phyloP scores from a whole-genome alignment of 1,140 invertebrate genomes.

The Pogonomyrmex californicus region DNA sequence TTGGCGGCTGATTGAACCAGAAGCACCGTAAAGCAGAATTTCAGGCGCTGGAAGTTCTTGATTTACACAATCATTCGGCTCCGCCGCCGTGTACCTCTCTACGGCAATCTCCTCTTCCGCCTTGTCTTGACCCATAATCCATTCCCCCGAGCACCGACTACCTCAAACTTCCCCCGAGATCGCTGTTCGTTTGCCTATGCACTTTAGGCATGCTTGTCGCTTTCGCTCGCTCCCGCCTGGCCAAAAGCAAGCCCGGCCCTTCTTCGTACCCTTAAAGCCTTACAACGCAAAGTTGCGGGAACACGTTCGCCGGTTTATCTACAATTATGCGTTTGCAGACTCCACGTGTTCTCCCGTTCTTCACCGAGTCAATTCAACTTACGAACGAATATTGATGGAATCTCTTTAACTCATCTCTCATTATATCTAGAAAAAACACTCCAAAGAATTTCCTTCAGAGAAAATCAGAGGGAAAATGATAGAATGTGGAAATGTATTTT shows the following conservation, averaged over 20 bases:
- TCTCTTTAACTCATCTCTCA: not conserved
- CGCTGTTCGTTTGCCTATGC: slow-evolving; percentile 39
- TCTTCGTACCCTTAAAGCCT: slow-evolving; percentile 34
- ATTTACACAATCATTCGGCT: slow-evolving; percentile 76
- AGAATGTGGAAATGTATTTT: not conserved
- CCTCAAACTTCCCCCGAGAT: slow-evolving; percentile 33
- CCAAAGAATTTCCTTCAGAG: not conserved
- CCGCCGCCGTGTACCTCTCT: slow-evolving; percentile 34
- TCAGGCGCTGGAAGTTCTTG: slow-evolving; percentile 74
- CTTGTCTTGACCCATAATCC: slow-evolving; percentile 45
- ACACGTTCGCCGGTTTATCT: slow-evolving; percentile 42
- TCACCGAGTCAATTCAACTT: not conserved
- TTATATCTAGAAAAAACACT: not conserved
- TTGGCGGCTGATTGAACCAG: slow-evolving; percentile 24
- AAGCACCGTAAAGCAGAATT: slow-evolving; percentile 62
- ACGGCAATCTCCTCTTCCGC: slow-evolving; percentile 19
- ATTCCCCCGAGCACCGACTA: slow-evolving; percentile 30
- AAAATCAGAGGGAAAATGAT: not conserved
- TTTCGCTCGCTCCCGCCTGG: not conserved
- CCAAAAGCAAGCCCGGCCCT: slow-evolving; percentile 5
- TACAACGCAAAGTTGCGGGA: slow-evolving; percentile 26
- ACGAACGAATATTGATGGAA: slow-evolving; percentile 5
- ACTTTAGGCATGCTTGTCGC: slow-evolving; percentile 33
- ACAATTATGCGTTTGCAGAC: slow-evolving; percentile 50
- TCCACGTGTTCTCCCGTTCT: not conserved